Evolutionary conservation across 2,797 vertebrate species (phyloP).

Genomic region (Geotrypetes seraphini): DNA sequence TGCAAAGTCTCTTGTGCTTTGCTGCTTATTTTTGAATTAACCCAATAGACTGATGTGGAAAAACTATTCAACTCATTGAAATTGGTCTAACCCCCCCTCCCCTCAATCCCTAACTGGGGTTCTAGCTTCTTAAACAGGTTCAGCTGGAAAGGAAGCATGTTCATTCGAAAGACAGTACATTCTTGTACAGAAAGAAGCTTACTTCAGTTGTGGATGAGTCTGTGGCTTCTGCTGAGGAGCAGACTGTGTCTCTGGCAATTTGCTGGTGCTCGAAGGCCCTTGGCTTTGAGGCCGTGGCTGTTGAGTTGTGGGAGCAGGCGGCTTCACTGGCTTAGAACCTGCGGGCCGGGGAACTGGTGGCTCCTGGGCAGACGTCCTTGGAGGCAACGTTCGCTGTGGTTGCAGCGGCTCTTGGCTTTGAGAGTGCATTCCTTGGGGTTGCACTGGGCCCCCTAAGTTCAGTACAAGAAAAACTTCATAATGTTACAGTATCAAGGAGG

Average conservation of each 20-base stretch:
- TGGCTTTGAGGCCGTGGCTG: slow-evolving; percentile 67
- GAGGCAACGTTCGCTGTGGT: slow-evolving; percentile 45
- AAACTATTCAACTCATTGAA: too few species aligned
- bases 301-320: slow-evolving; percentile 66
- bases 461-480: slow-evolving; percentile 69
- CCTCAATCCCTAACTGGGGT: too few species aligned
- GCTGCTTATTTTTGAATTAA: too few species aligned
- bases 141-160: too few species aligned
- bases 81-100: too few species aligned
- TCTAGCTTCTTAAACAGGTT: too few species aligned
- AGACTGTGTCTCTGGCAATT: slow-evolving; percentile 55
- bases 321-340: slow-evolving; percentile 59
- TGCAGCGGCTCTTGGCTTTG: slow-evolving; percentile 70
- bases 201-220: slow-evolving; percentile 91
- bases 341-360: too few species aligned
- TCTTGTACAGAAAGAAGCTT: slow-evolving; percentile 49
- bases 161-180: too few species aligned
- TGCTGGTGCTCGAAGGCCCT: slow-evolving; percentile 64
- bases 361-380: slow-evolving; percentile 53
- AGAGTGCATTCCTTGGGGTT: slow-evolving; percentile 75
- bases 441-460: slow-evolving; percentile 82
- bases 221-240: slow-evolving; percentile 67
- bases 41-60: too few species aligned
- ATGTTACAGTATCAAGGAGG: slow-evolving; percentile 51
- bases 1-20: too few species aligned